Percentiles rank a stretch among this genome's conserved stretches.
These are phyloP conservation scores for Carcharodon carcharias DNA, from an alignment of 2,797 vertebrate species.

Conservation along the genomic window DNA sequence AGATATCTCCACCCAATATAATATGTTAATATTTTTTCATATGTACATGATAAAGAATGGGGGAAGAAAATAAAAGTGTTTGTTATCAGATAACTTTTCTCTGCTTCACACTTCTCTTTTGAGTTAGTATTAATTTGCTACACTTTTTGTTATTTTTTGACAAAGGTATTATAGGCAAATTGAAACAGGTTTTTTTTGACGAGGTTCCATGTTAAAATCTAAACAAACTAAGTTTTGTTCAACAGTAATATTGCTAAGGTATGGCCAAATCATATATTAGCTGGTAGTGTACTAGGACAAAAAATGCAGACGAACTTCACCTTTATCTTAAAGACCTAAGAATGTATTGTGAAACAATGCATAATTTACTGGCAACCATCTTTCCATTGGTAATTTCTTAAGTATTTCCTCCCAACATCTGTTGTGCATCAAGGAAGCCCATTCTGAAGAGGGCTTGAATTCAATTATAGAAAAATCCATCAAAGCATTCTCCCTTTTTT, in stretches of 20 bases:
- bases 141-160: not conserved
- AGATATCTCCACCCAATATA: not conserved
- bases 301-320: not conserved
- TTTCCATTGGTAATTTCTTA: constrained; percentile 34
- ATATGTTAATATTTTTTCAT: not conserved
- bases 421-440: constrained; percentile 13
- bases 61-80: not conserved
- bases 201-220: not conserved
- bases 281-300: not conserved
- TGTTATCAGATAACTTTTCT: not conserved
- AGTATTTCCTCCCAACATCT: constrained; percentile 37
- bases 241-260: not conserved
- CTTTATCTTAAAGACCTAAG: not conserved
- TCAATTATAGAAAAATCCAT: constrained; percentile 12
- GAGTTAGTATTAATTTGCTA: not conserved
- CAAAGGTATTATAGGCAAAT: not conserved
- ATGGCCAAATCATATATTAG: not conserved
- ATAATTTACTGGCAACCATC: not conserved
- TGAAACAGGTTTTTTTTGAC: not conserved
- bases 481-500: not conserved
- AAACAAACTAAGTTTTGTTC: not conserved
- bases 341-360: constrained; percentile 20
- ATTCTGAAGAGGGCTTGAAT: constrained; percentile 6
- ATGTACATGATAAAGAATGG: not conserved
- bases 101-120: not conserved